Percentiles rank a stretch among this genome's conserved stretches.
Conservation (phyloP, 2,113 vertebrate species). For the Xyliphius kryptos region DNA sequence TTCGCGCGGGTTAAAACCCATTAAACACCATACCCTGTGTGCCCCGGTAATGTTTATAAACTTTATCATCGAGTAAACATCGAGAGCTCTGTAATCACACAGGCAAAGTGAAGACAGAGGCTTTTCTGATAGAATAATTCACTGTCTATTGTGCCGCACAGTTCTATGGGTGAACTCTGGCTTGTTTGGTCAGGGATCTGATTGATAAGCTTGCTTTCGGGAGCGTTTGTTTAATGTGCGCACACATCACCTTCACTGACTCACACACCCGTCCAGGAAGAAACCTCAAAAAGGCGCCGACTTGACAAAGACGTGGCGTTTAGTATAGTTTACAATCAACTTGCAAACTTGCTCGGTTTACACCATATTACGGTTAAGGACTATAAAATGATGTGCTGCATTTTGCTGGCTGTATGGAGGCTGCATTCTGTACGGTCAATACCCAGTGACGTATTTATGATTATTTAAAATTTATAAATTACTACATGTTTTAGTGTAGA, state of each 20-base stretch:
- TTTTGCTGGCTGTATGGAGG: too few species aligned
- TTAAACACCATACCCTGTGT: too few species aligned
- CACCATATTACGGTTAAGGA: too few species aligned
- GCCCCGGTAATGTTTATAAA: constrained; percentile 21
- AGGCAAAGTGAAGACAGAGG: constrained; percentile 55
- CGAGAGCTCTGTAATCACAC: constrained; percentile 29
- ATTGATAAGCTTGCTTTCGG: constrained; percentile 72
- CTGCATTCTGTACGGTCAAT: too few species aligned
- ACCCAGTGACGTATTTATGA: too few species aligned
- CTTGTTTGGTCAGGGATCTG: constrained; percentile 73
- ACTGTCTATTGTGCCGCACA: constrained; percentile 36
- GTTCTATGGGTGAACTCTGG: constrained; percentile 51
- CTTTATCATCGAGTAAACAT: constrained; percentile 41
- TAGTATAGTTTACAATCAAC: constrained; percentile 68
- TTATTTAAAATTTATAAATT: too few species aligned
- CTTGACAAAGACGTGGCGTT: constrained; percentile 59
- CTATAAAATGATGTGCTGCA: too few species aligned
- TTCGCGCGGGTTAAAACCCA: too few species aligned
- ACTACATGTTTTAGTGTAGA: too few species aligned
- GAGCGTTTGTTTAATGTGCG: constrained; percentile 66
- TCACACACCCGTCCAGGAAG: constrained; percentile 51
- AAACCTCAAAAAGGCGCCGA: constrained; percentile 65
- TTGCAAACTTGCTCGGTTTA: too few species aligned
- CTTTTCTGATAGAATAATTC: constrained; percentile 49
- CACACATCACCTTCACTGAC: constrained; percentile 72